Conservation (phyloP, 2,888 invertebrate species). For the Hymenopus coronatus region DNA sequence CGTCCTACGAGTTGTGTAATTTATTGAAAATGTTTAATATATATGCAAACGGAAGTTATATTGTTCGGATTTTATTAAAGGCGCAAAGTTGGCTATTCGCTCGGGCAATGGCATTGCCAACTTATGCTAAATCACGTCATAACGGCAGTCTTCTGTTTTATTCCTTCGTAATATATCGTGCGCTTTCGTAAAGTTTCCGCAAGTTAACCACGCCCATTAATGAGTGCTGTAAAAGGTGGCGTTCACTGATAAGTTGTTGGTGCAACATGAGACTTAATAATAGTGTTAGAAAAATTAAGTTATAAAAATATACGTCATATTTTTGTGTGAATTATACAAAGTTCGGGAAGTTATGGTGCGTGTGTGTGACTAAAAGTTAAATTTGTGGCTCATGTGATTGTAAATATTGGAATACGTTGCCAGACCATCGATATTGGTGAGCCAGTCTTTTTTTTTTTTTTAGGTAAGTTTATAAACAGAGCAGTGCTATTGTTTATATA, state of each 20-base stretch:
- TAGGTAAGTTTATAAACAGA: not conserved
- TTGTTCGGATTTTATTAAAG: not conserved
- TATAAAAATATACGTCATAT: not conserved
- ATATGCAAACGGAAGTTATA: no score
- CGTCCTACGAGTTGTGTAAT: no score
- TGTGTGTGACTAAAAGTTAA: not conserved
- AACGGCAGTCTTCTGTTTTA: not conserved
- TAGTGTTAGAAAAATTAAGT: not conserved
- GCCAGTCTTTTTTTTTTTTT: not conserved
- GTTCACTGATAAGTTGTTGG: not conserved
- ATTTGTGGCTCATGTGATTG: not conserved
- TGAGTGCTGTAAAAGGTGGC: slow-evolving; percentile 19
- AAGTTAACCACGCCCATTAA: slow-evolving; percentile 28
- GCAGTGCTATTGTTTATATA: not conserved
- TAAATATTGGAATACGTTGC: not conserved
- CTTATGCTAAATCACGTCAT: not conserved
- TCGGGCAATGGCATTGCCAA: not conserved
- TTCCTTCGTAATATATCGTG: not conserved
- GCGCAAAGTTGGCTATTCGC: not conserved
- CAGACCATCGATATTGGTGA: not conserved
- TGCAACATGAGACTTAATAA: not conserved
- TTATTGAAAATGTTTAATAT: no score
- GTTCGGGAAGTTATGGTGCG: not conserved
- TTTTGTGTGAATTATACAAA: not conserved
- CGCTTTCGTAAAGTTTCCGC: not conserved